These are phyloP conservation scores for Cheirogaleus major DNA, from an alignment of 2,797 vertebrate genomes.

Conservation along the genomic window DNA sequence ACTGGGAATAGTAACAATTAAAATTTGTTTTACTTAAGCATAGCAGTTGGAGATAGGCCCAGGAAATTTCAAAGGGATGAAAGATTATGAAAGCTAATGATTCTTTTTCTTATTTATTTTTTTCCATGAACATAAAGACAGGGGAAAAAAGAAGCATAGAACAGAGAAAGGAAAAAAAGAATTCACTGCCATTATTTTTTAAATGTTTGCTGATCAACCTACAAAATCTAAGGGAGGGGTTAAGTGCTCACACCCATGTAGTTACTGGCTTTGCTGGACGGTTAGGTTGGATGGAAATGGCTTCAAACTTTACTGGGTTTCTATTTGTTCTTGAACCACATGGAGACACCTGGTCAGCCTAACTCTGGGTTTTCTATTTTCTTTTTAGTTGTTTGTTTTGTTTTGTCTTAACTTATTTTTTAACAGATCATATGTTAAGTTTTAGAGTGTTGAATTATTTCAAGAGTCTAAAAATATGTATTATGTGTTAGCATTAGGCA, in stretches of 20 bases:
- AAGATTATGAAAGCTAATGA: not conserved
- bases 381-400: not conserved
- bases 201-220: not conserved
- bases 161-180: not conserved
- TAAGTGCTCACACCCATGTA: fast-evolving
- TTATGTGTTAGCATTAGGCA: not conserved
- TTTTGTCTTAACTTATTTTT: slow-evolving; percentile 3
- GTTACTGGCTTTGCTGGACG: not conserved
- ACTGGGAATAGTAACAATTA: not conserved
- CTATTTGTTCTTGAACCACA: not conserved
- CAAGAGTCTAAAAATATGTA: not conserved
- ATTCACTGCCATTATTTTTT: not conserved
- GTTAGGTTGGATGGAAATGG: not conserved
- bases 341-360: not conserved
- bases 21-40: not conserved
- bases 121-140: not conserved
- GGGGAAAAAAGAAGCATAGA: not conserved
- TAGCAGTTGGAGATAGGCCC: not conserved
- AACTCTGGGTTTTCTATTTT: not conserved
- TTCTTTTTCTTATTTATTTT: not conserved
- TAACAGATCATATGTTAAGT: not conserved
- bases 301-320: not conserved
- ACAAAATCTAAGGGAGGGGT: not conserved
- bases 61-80: not conserved
- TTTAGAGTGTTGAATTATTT: not conserved